Percentiles rank a stretch among this genome's conserved stretches.
Conservation (phyloP, 1,140 invertebrate species). For the Diachasma alloeum region DNA sequence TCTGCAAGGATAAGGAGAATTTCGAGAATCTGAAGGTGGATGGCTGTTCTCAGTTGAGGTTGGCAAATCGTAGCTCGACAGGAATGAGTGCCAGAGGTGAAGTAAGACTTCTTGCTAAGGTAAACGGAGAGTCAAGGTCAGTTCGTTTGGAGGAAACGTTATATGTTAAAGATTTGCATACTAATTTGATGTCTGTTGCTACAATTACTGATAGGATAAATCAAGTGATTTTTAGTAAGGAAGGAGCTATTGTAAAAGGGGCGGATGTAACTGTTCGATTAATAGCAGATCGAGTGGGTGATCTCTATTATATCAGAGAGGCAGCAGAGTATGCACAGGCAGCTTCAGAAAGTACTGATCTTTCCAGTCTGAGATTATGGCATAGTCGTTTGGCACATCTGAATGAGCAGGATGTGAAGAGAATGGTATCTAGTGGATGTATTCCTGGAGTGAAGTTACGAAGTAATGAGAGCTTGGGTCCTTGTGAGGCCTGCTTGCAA, state of each 20-base stretch:
- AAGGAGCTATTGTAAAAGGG: background rate
- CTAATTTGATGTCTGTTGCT: background rate
- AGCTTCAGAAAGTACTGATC: background rate
- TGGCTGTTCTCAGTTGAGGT: background rate
- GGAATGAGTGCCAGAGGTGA: background rate
- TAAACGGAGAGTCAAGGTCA: background rate
- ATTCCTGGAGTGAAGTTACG: background rate
- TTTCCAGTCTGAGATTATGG: background rate
- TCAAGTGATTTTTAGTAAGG: background rate
- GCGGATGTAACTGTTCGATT: background rate
- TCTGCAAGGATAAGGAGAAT: background rate
- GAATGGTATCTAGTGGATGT: background rate
- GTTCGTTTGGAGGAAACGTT: background rate
- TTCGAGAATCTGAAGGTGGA: background rate
- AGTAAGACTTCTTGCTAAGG: background rate
- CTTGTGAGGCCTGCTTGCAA: background rate
- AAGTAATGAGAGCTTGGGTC: background rate
- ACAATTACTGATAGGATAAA: background rate
- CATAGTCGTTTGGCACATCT: background rate
- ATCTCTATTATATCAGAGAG: slow-evolving; percentile 5
- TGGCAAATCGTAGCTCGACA: background rate
- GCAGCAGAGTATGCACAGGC: background rate
- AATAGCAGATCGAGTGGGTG: background rate
- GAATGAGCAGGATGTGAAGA: background rate
- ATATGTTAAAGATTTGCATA: background rate